These are phyloP conservation scores for Zalophus californianus DNA, from an alignment of 2,797 vertebrate genomes.

Conservation along the genomic window DNA sequence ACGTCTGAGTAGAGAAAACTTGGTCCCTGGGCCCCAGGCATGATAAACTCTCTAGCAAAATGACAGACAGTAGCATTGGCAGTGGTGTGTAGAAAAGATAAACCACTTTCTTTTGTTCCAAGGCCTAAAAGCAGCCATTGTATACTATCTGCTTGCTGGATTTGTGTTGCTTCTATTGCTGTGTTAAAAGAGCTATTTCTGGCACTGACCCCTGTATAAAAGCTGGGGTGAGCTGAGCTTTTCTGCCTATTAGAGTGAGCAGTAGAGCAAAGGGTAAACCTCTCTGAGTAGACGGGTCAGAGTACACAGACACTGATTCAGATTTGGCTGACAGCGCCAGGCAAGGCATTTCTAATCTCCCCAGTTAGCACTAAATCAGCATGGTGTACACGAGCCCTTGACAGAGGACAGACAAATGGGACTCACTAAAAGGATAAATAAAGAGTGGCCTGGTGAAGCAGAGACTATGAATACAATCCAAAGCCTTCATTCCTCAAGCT, in stretches of 20 bases:
- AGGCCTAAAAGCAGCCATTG: conserved; percentile 58
- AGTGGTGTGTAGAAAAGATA: background rate
- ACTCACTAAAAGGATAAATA: conserved; percentile 86
- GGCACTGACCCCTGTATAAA: conserved; percentile 83
- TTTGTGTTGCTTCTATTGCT: conserved; percentile 80
- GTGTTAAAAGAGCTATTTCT: conserved; percentile 86
- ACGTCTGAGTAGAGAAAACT: background rate
- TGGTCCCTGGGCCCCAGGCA: background rate
- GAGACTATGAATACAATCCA: conserved; percentile 77
- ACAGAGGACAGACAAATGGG: conserved; percentile 83
- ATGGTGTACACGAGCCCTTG: conserved; percentile 81
- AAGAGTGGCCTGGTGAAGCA: conserved; percentile 74
- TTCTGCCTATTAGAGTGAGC: conserved; percentile 86
- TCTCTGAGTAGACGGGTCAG: conserved; percentile 82
- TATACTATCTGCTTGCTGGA: conserved; percentile 80
- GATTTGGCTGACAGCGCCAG: conserved; percentile 83
- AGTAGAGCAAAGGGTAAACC: conserved; percentile 82
- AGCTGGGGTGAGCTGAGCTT: conserved; percentile 84
- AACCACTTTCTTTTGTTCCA: conserved; percentile 54
- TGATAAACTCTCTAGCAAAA: conserved; percentile 18
- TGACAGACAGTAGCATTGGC: background rate
- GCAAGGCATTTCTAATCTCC: conserved; percentile 84
- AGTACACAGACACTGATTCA: conserved; percentile 81
- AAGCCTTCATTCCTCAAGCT: conserved; percentile 66
- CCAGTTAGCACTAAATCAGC: conserved; percentile 84